Evolutionary conservation across 2,113 vertebrate genomes (phyloP).

Genomic region (Arothron firmamentum): DNA sequence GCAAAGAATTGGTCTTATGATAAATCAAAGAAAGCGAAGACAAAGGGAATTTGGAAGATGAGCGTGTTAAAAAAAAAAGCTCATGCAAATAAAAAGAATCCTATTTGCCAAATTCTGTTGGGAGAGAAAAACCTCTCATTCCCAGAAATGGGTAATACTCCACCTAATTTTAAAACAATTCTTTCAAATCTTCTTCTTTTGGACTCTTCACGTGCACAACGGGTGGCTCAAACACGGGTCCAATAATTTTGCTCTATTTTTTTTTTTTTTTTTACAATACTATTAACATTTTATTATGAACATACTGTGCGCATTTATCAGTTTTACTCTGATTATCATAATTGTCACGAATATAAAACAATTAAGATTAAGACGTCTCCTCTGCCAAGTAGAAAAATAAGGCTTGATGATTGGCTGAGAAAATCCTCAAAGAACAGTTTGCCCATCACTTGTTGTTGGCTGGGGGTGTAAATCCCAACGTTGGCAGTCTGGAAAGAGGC

Average conservation of each 20-base stretch:
- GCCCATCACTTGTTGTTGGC: conserved; percentile 66
- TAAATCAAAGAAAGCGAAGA: too few relatives aligned
- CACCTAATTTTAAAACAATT: background rate
- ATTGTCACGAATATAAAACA: conserved; percentile 51
- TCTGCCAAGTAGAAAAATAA: conserved; percentile 50
- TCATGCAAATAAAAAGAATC: too few relatives aligned
- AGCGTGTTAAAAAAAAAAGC: too few relatives aligned
- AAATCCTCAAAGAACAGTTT: conserved; percentile 63
- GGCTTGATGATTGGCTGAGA: conserved; percentile 57
- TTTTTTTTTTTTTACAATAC: background rate
- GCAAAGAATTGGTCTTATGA: too few relatives aligned
- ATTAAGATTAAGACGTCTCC: conserved; percentile 44
- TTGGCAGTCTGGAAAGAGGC: conserved; percentile 45
- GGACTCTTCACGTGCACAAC: too few relatives aligned
- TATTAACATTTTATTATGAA: conserved; percentile 8
- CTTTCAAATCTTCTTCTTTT: too few relatives aligned
- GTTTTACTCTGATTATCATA: conserved; percentile 44
- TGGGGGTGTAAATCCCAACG: conserved; percentile 41
- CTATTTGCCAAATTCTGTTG: too few relatives aligned
- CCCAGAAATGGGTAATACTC: background rate
- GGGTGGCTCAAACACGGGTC: too few relatives aligned
- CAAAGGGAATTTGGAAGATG: too few relatives aligned
- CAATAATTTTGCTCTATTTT: too few relatives aligned
- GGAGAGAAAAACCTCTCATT: too few relatives aligned
- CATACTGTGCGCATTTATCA: conserved; percentile 41